Evolutionary conservation across 2,113 vertebrate species (phyloP), one percentile per base, ranked within the genome.

Genomic region (Siniperca chuatsi): DNA sequence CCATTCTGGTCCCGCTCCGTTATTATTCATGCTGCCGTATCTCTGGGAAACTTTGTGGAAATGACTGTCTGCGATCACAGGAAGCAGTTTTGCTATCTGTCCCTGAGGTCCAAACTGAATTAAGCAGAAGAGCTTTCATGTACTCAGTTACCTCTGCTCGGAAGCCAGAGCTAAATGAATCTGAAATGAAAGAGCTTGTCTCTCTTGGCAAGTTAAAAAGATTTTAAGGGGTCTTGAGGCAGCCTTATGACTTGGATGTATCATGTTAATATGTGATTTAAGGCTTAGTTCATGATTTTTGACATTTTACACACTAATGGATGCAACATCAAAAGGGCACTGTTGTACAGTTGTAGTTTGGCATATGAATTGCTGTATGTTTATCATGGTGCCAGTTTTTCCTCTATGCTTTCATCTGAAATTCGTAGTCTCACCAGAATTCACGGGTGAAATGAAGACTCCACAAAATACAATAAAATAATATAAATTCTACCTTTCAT

Each of bases 61-160:
- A 81, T 61, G 75, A 80, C 77, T 46, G 81, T 15, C 50, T 77
- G 66, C 60, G 25, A 83, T 89, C 87, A 78, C 83, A 91, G 90
- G 88, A 94, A 92, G 82, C 42, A 18, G 79, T 82, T 85, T 83
- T 13, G 3, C 69, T 74, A 72, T 87, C 87, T 83, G 81, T 91
- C 91, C 82, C 89, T 52, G 37, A 90, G 89, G 87, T 83, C 89
- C 86, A 87, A 88, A 91, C 81, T 67, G 75, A 92, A 89, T 92
- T 82, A 91, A 67, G 52, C 52, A 67, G 87, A 58, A 67, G 75
- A 72, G 75, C 78, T 82, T 85, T 92, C 74, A 86, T 83, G 73
- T 80, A 37, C 88, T 67, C 44, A 12, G 78, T 55, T 90, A 80
- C 78, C 78, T 85, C 86, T 85, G 82, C 88, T 84, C 67, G 66